phyloP scores from a whole-genome alignment of 2,113 vertebrate species.

The Enhydra lutris region DNA sequence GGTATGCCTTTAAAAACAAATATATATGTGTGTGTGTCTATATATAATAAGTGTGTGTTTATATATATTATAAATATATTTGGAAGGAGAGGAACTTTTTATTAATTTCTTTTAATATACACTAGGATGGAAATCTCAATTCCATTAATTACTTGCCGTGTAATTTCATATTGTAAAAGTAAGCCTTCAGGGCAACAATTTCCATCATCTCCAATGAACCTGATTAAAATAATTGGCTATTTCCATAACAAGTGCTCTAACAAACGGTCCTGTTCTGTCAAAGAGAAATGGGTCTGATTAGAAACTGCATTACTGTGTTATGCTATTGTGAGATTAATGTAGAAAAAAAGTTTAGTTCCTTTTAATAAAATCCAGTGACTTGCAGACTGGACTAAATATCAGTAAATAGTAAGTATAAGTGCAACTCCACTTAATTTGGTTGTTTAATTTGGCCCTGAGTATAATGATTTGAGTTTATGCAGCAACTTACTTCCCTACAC shows the following conservation, averaged over 20 bases:
- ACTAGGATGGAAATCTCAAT: conserved; percentile 52
- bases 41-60: background rate
- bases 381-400: background rate
- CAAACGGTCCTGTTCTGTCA: conserved; percentile 79
- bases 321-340: conserved; percentile 11
- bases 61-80: background rate
- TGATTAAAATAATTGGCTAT: conserved; percentile 87
- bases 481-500: background rate
- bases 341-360: background rate
- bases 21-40: background rate
- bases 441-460: background rate
- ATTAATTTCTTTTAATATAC: conserved; percentile 72
- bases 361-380: conserved; percentile 30
- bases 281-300: conserved; percentile 57
- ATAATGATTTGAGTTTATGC: conserved; percentile 15
- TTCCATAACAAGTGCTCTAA: conserved; percentile 79
- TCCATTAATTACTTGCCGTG: conserved; percentile 65
- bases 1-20: conserved; percentile 9
- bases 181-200: conserved; percentile 79
- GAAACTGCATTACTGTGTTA: conserved; percentile 18
- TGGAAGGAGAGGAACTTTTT: conserved; percentile 33
- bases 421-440: background rate
- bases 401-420: background rate
- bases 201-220: conserved; percentile 78
- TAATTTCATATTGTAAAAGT: conserved; percentile 75